Evolutionary conservation across 2,113 vertebrate genomes (phyloP), one percentile per base, ranked within the genome.

Genomic region (Myotis davidii): DNA sequence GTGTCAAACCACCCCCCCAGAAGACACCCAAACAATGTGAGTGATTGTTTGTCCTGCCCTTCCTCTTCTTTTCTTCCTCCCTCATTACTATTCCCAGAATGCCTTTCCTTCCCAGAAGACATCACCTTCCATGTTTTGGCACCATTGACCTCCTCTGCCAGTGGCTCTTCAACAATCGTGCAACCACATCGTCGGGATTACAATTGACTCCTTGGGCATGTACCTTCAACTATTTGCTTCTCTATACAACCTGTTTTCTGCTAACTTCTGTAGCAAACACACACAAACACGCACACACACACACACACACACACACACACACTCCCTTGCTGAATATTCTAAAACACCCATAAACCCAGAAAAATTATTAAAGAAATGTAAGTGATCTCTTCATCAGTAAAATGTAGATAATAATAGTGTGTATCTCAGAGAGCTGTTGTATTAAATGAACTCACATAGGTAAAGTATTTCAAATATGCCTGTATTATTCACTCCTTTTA

Each of bases 401-500:
- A 54, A 70, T 79, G 69, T 59, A 12, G 18, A 18, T 74, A 64
- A 64, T 77, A 37, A 39, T 64, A 64, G 61, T 14, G 50, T 4
- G 9, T 77, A 82, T 59, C 16, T 90, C 29, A 5, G n/a, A 85
- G 32, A 13, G 54, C 20, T 59, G 12, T 37, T 77, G 45, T 21
- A 50, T 79, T 89, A 69, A 81, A 34, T 70, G 32, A 45, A 89
- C 45, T 52, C 77, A 32, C 29, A 52, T 21, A 89, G 25, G 7
- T 23, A 74, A 70, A 37, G 2, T 17, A n/a, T 78, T 78, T 85
- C 59, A 67, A 69, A 52, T 64, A 74, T 34, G 17, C 12, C 69
- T 93, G 74, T 84, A 70, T 74, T 85, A 52, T 37, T 85, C n/a
- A 84, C 18, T 84, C 29, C 11, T 61, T 86, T 87, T 79, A n/a